Evolutionary conservation across 2,113 vertebrate species (phyloP).

Genomic region (Globicephala melas): DNA sequence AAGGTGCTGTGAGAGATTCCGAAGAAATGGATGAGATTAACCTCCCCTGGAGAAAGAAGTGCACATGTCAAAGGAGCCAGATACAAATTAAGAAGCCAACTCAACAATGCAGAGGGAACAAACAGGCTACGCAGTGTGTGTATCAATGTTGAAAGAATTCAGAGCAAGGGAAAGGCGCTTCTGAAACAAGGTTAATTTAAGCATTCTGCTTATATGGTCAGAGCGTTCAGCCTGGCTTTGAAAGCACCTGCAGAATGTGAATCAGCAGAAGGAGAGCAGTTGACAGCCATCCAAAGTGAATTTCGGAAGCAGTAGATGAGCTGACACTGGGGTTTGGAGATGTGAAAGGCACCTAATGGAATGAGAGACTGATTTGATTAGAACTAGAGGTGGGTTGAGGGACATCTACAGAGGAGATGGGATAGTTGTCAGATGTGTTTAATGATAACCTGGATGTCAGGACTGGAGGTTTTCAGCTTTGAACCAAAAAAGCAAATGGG

Average conservation of each 20-base stretch:
- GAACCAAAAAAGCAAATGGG: not conserved
- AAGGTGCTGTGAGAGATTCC: not conserved
- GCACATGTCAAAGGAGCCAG: not conserved
- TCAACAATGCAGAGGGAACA: too few relatives aligned
- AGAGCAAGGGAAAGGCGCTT: not conserved
- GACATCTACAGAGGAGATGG: not conserved
- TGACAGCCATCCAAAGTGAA: not conserved
- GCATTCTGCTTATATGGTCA: not conserved
- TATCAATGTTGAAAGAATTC: not conserved
- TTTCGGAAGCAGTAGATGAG: not conserved
- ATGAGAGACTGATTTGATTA: not conserved
- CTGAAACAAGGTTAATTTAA: not conserved
- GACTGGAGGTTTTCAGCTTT: not conserved
- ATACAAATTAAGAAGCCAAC: not conserved
- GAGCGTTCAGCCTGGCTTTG: not conserved
- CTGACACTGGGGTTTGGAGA: not conserved
- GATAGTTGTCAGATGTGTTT: not conserved
- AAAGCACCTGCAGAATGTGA: not conserved
- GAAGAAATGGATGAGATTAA: not conserved
- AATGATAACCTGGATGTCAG: not conserved
- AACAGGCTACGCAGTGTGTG: fast-evolving
- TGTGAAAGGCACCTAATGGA: not conserved
- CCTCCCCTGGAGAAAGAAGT: not conserved
- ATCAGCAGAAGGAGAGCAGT: not conserved
- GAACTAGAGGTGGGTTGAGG: not conserved